Evolutionary conservation across 2,113 vertebrate species (phyloP).

Genomic region (Bos taurus): DNA sequence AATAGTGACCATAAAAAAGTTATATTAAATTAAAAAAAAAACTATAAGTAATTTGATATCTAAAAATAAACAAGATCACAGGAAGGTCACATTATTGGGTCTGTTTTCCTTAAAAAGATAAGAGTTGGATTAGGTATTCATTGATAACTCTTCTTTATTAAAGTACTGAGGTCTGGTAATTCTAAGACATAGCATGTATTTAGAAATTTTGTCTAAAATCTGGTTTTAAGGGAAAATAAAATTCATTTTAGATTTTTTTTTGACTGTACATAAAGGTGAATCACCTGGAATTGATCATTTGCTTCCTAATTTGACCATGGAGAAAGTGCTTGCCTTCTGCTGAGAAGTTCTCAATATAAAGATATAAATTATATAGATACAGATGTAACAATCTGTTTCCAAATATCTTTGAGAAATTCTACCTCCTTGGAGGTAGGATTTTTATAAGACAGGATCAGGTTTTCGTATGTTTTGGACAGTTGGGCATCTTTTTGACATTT

Average conservation of each 20-base stretch:
- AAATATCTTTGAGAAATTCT: conserved; percentile 22
- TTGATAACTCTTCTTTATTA: neutral
- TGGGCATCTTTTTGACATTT: conserved; percentile 6
- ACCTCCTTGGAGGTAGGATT: neutral
- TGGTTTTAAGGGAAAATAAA: conserved; percentile 26
- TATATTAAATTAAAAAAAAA: neutral
- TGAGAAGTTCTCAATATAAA: neutral
- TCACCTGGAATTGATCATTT: conserved; percentile 15
- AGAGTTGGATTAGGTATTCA: neutral
- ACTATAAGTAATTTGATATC: neutral
- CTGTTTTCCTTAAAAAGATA: neutral
- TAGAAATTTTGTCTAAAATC: conserved; percentile 28
- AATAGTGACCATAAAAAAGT: neutral
- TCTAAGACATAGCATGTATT: neutral
- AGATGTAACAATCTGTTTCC: neutral
- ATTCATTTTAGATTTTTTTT: neutral
- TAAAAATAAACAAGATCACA: neutral
- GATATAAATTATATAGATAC: conserved; percentile 21
- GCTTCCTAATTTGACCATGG: conserved; percentile 25
- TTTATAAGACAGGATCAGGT: neutral
- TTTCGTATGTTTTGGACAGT: neutral
- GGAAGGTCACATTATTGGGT: neutral
- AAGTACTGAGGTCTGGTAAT: neutral
- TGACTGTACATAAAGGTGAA: conserved; percentile 1
- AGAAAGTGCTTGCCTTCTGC: neutral